A percentile compares a stretch with the other conserved stretches of the same genome.
Conservation (phyloP, 30 jellyfish, hydroid and myxozoan genomes). For the Clytia hemisphaerica region DNA sequence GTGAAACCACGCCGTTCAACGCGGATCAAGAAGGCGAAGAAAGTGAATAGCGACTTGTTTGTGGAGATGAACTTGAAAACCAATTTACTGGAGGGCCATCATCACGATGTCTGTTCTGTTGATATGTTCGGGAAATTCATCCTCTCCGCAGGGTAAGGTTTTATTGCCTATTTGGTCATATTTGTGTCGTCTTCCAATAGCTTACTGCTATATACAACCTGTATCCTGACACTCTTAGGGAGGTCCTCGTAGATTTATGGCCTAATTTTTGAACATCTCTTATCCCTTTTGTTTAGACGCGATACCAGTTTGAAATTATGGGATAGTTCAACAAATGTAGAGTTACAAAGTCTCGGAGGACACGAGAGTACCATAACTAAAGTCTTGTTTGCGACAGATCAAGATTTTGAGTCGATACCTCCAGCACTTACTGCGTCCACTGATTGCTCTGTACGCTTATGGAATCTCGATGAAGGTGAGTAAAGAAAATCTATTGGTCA, state of each 20-base stretch:
- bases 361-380: constrained; percentile 85
- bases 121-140: constrained; percentile 46
- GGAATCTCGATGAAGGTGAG: constrained; percentile 88
- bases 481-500: too few species aligned
- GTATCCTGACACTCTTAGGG: too few species aligned
- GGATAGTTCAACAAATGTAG: constrained; percentile 50
- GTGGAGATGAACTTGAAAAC: constrained; percentile 14
- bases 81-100: constrained; percentile 84
- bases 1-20: too few species aligned
- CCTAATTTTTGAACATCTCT: background rate
- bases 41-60: background rate
- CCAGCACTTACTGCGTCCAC: constrained; percentile 24
- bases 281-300: constrained; percentile 37
- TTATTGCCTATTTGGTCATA: background rate
- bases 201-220: too few species aligned
- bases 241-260: background rate
- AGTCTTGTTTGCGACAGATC: constrained; percentile 29
- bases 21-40: background rate
- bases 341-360: constrained; percentile 83
- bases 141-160: constrained; percentile 82
- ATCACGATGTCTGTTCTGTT: constrained; percentile 82
- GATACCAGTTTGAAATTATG: constrained; percentile 85
- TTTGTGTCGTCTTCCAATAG: background rate
- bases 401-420: constrained; percentile 1
- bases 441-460: constrained; percentile 77